Evolutionary conservation across 2,113 vertebrate genomes (phyloP), one percentile per base, ranked within the genome.

Genomic region (Thalassarche chlororhynchos): DNA sequence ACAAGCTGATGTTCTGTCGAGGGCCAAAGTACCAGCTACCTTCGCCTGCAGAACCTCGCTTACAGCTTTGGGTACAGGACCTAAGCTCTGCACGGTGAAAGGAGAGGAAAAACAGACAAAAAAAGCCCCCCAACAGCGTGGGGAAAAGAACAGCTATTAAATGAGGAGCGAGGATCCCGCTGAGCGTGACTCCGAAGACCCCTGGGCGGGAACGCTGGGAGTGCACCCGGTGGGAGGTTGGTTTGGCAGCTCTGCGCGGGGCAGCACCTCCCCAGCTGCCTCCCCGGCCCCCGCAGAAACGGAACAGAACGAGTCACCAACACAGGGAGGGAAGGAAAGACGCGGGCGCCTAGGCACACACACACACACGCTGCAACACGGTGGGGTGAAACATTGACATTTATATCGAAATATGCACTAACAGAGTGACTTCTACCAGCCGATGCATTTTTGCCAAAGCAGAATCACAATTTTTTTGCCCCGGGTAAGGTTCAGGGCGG

Each of bases 381-480:
- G 77, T 96, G 93, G 96, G 96, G 94, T 97, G 98, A 98, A 98
- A 98, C 97, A 98, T 88, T 93, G 94, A 98, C 96, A 96, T 98
- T 98, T 98, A 98, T 98, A 98, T 97, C 75, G 98, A 95, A 94
- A 95, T 96, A 97, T 78, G 95, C 97, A 97, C 97, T 97, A 97
- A 98, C 98, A 98, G 94, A 95, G 96, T 84, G 96, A 96, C 95
- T 77, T 95, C 98, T 97, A 98, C 97, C 96, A 89, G 97, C 95
- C 64, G 83, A 97, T 93, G 98, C 95, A 84, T 96, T 95, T 95
- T 98, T 93, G 97, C 97, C 98, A 97, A 98, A 98, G 98, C 97
- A 60, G 94, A 96, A 92, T 97, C 91, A 97, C 95, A 84, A 89
- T 29, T 88, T 81, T 55, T 68, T 54, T n/a, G 75, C 42, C 64